Base-by-base conservation (phyloP, 2,888 invertebrate species). In the Polyommatus icarus region DNA sequence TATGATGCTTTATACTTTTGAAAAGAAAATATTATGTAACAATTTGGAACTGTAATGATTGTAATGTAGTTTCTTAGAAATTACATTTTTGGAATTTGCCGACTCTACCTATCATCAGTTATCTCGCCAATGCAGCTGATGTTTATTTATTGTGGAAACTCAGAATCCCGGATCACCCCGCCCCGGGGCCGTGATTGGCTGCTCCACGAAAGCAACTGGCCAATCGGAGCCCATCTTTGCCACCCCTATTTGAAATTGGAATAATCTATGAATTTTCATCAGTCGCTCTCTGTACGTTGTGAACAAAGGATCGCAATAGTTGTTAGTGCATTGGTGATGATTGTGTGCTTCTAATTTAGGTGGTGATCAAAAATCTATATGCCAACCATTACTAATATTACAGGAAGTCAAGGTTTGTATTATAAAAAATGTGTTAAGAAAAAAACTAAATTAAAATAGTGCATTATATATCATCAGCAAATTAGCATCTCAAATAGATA, bases 331-430 rank as follows among this genome's bases (percentile, higher is more conserved):
- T 32, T 36, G 18, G 54, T 77, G 24, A 73, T 77, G 71, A 75
- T 75, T 78, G 77, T 80, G 76, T 77, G 71, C 57, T 76, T 73
- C 10, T 24, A 12, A 12, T 12, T 54, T 67, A 15, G 29, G 29
- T 75, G 46, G 76, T 82, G 75, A 80, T 78, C 78, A 78, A 80
- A 79, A 84, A 61, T 50, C 67, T 91, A 85, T 90, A 93, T 93
- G 93, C 93, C 93, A 84, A 93, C 92, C 79, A 87, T 92, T 79
- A 89, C 89, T 80, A 86, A 89, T 84, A 84, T 85, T 71, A 80
- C 85, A 32, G 87, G 86, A 76, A 80, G 81, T 50, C 82, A 78
- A 79, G 83, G 85, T 86, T 78, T 77, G 80, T 81, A 71, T 32
- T 59, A 32, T 78, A n/a, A 3, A 18, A 36, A 46, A 12, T 75